Percentiles rank a stretch among this genome's conserved stretches.
phyloP scores from a whole-genome alignment of 2,797 vertebrate genomes.

The Pseudochirops corinnae region DNA sequence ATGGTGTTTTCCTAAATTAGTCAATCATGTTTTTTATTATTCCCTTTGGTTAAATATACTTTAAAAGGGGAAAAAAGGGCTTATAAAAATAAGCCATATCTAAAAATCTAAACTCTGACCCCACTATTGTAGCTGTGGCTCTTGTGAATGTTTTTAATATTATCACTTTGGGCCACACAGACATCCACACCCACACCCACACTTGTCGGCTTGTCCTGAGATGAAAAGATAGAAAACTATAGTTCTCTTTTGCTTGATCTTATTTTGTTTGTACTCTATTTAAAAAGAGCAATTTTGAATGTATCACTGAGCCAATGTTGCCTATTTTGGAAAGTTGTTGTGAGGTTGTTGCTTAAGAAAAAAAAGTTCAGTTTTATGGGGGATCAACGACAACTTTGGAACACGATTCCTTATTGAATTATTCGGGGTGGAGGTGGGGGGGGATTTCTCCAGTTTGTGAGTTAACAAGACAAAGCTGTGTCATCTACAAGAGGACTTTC shows the following conservation, averaged over 20 bases:
- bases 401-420: slow-evolving; percentile 21
- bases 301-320: slow-evolving; percentile 61
- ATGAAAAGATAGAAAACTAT: slow-evolving; percentile 53
- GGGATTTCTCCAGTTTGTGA: slow-evolving; percentile 21
- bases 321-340: slow-evolving; percentile 64
- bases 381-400: slow-evolving; percentile 42
- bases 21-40: slow-evolving; percentile 1
- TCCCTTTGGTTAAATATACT: slow-evolving; percentile 64
- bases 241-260: slow-evolving; percentile 30
- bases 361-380: slow-evolving; percentile 42
- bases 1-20: slow-evolving; percentile 33
- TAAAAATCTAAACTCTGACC: slow-evolving; percentile 58
- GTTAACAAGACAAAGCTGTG: background rate
- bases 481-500: background rate
- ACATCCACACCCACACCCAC: slow-evolving; percentile 56
- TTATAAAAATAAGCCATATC: slow-evolving; percentile 58
- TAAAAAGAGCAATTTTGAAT: slow-evolving; percentile 59
- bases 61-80: slow-evolving; percentile 54
- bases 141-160: slow-evolving; percentile 73
- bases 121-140: slow-evolving; percentile 43
- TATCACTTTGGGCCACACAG: slow-evolving; percentile 73
- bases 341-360: slow-evolving; percentile 53
- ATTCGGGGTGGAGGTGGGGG: slow-evolving; percentile 2
- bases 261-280: slow-evolving; percentile 69
- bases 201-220: slow-evolving; percentile 30